A percentile compares a stretch with the other conserved stretches of the same genome.
Evolutionary conservation across 2,113 vertebrate genomes (phyloP).

Genomic region (Nettapus auritus): DNA sequence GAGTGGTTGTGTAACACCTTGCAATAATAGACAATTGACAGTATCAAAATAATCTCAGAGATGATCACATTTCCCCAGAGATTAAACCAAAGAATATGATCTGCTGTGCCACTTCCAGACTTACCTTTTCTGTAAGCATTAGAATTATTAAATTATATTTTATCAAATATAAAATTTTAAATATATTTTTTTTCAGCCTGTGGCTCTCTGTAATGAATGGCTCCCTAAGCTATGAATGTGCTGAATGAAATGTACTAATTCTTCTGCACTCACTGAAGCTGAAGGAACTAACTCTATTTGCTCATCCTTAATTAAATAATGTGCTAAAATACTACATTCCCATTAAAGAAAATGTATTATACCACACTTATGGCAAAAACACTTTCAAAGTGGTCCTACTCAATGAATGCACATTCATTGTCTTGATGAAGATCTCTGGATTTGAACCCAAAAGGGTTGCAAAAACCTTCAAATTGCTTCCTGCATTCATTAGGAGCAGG

Average conservation of each 20-base stretch:
- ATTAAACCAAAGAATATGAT: background rate
- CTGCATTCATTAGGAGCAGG: constrained; percentile 9
- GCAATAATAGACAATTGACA: background rate
- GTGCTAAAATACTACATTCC: constrained; percentile 43
- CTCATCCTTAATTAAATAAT: constrained; percentile 55
- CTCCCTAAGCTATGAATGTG: background rate
- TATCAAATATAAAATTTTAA: background rate
- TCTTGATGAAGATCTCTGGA: constrained; percentile 38
- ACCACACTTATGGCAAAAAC: constrained; percentile 14
- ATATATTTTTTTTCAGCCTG: background rate
- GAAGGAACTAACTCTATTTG: constrained; percentile 48
- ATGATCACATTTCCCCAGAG: background rate
- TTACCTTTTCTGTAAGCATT: background rate
- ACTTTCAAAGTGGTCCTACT: constrained; percentile 13
- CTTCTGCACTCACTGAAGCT: constrained; percentile 21
- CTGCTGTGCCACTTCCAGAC: background rate
- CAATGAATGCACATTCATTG: constrained; percentile 48
- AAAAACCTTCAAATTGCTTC: too few relatives aligned
- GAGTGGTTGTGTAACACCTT: background rate
- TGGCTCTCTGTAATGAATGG: background rate
- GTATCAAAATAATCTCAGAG: background rate
- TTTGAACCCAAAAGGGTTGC: constrained; percentile 61
- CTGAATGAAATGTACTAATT: background rate
- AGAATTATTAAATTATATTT: background rate
- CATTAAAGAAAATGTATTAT: constrained; percentile 53